Conservation (phyloP, 2,113 vertebrate species). For the Capreolus pygargus region DNA sequence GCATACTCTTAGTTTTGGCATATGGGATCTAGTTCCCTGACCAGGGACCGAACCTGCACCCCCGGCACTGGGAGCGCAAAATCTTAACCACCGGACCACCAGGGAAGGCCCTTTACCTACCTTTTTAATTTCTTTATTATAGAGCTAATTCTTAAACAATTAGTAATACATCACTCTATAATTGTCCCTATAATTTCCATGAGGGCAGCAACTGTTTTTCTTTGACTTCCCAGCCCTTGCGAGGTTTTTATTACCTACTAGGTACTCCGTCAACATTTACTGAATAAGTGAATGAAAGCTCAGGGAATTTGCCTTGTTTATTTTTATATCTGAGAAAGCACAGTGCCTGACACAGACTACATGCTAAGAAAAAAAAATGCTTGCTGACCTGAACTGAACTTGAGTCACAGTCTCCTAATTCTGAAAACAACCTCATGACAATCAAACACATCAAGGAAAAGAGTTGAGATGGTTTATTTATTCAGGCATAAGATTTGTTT, state of each 20-base stretch:
- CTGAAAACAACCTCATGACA: slow-evolving; percentile 20
- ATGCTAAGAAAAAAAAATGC: not conserved
- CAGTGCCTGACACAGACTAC: not conserved
- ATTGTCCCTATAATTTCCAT: not conserved
- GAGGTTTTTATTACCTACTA: not conserved
- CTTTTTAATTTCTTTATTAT: not conserved
- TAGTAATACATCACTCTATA: not conserved
- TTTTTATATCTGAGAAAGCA: not conserved
- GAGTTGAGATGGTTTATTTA: not conserved
- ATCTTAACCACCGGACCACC: not conserved
- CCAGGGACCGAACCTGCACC: not conserved
- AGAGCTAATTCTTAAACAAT: not conserved
- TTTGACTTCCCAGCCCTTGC: not conserved
- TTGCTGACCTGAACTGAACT: slow-evolving; percentile 28
- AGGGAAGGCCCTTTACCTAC: not conserved
- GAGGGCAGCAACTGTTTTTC: not conserved
- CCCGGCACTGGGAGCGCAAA: accelerated
- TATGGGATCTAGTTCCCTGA: not conserved
- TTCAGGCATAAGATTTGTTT: slow-evolving; percentile 9
- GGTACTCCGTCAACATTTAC: not conserved
- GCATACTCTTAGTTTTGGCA: not conserved
- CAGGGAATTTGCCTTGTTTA: not conserved
- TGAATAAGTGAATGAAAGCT: not conserved
- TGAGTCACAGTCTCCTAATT: not conserved
- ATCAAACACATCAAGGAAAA: not conserved